A percentile compares a stretch with the other conserved stretches of the same genome.
Conservation (phyloP, 2,113 vertebrate genomes). For the Maccullochella peelii region DNA sequence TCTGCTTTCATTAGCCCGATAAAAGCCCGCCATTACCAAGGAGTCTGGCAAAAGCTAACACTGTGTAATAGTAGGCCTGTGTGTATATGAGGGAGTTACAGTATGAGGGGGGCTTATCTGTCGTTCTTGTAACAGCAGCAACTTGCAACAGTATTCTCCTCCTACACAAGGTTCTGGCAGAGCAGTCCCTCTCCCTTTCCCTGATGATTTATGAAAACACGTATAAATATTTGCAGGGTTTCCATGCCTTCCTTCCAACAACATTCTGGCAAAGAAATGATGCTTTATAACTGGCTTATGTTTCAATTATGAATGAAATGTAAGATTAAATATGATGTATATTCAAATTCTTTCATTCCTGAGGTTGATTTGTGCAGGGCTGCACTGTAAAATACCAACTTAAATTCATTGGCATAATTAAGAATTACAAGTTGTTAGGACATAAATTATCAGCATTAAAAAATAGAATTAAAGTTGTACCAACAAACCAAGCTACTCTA, state of each 20-base stretch:
- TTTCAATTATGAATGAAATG: not conserved
- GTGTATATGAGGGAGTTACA: not conserved
- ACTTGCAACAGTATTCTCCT: not conserved
- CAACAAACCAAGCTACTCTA: not conserved
- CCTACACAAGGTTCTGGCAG: not conserved
- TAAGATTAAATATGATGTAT: not conserved
- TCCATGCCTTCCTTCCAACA: not conserved
- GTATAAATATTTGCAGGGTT: not conserved
- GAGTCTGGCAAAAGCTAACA: not conserved
- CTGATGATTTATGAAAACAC: not conserved
- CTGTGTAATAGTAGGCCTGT: not conserved
- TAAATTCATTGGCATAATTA: not conserved
- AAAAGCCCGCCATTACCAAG: conserved; percentile 12
- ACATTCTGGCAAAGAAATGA: not conserved
- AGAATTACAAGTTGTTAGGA: not conserved
- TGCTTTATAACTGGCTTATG: not conserved
- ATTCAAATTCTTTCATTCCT: not conserved
- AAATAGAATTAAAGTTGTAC: not conserved
- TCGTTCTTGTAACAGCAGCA: not conserved
- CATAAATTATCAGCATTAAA: not conserved
- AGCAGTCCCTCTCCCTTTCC: not conserved
- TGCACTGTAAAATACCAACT: not conserved
- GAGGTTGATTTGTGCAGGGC: not conserved
- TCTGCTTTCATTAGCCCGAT: not conserved
- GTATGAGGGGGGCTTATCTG: not conserved